Base-by-base conservation (phyloP, 2,797 vertebrate species). In the Hippopotamyrus pictus region DNA sequence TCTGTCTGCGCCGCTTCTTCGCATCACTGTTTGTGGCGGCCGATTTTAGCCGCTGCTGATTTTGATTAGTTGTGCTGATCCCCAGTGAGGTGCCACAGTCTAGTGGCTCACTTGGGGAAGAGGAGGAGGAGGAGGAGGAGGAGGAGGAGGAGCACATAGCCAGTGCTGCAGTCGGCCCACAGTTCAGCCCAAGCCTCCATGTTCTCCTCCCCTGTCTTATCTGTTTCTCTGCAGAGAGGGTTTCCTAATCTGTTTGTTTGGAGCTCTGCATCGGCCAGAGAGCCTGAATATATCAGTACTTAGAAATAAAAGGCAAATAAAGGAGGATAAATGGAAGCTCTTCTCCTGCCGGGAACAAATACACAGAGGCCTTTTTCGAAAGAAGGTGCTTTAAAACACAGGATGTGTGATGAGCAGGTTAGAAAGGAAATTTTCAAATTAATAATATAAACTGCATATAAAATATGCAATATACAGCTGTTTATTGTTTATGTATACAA, bases 191-290 rank as follows among this genome's bases (percentile, higher is more conserved):
- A n/a, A n/a, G n/a, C 76, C 76, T 82, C 54, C 41, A 11, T 4
- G 17, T 62, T 25, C n/a, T 65, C 57, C 37, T 25, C 25, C 41
- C 9, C 41, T 9, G 5, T 50, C 41, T 86, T n/a, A 85, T 85
- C 57, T 84, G 7, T 59, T 37, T 88, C 19, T 82, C 88, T 83
- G 69, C 50, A 76, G 12, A 37, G 51, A 76, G 76, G 69, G 51
- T 59, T 89, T 84, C 44, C 33, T 62, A 84, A 89, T 84, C 53
- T 84, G 76, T 84, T 89, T 86, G 88, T 85, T 65, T 89, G 22
- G 76, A 82, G 37, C 76, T 19, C 76, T 44, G 17, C 37, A 82
- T 46, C 6, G 41, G 37, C 76, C 37, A 46, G 76, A 82, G 41
- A 82, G 41, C 76, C 41, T 82, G 76, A 82, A 46, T 82, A 22